phyloP scores from a whole-genome alignment of 1,140 invertebrate genomes.

The Cephus cinctus region DNA sequence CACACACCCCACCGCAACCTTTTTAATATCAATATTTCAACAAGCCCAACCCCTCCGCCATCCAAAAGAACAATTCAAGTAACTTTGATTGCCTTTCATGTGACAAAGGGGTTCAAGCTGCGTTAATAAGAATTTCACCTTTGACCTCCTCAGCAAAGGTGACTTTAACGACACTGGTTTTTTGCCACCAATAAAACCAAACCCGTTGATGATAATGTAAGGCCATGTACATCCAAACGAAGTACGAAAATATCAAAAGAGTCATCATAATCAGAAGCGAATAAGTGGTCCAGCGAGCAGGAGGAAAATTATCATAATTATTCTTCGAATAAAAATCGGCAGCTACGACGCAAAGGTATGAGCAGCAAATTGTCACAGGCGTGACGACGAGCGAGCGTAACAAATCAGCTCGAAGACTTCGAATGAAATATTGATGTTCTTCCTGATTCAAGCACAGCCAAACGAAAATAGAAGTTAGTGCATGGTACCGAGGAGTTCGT shows the following conservation, averaged over 20 bases:
- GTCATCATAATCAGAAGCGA: conserved; percentile 52
- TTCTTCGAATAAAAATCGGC: conserved; percentile 54
- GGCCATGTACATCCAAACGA: conserved; percentile 54
- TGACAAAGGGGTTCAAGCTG: no score
- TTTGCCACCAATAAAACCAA: conserved; percentile 60
- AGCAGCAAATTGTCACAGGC: conserved; percentile 52
- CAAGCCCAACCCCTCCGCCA: no score
- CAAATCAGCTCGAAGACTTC: conserved; percentile 44
- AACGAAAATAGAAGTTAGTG: conserved; percentile 29
- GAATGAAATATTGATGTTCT: conserved; percentile 33
- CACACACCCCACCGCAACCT: no score
- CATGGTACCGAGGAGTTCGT: conserved; percentile 36
- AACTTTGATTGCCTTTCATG: no score
- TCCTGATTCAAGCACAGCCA: conserved; percentile 35
- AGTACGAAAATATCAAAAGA: conserved; percentile 53
- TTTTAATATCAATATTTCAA: no score
- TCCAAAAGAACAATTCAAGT: no score
- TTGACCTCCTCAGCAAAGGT: no score
- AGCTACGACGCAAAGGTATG: conserved; percentile 54
- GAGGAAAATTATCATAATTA: conserved; percentile 51
- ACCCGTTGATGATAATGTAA: conserved; percentile 53
- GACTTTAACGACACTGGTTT: conserved; percentile 50
- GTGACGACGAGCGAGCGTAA: conserved; percentile 52
- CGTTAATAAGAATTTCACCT: no score
- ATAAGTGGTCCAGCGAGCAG: conserved; percentile 53